A percentile compares a stretch with the other conserved stretches of the same genome.
Evolutionary conservation across 2,888 invertebrate genomes (phyloP).

Genomic region (Baronia brevicornis): DNA sequence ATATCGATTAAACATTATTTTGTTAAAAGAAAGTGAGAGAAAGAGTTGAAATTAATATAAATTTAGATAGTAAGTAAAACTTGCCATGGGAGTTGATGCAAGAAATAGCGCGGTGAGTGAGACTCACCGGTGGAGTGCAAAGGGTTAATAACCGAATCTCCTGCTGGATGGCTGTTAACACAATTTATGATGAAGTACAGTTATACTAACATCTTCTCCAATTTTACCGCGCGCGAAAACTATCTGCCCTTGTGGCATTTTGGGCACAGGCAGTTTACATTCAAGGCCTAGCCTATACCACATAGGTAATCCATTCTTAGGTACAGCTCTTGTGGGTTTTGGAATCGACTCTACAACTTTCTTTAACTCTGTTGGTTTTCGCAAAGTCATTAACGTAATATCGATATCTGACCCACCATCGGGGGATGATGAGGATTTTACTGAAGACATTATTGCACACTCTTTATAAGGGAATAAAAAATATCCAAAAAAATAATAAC

Average conservation of each 20-base stretch:
- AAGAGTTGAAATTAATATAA: no score
- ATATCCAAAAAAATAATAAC: no score
- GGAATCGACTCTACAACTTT: constrained; percentile 65
- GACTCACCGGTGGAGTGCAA: neutral
- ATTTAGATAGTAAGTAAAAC: no score
- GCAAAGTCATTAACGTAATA: constrained; percentile 52
- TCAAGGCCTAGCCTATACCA: constrained; percentile 73
- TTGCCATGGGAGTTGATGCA: no score
- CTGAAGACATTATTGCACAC: constrained; percentile 38
- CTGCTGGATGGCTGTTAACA: neutral
- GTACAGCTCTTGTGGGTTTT: constrained; percentile 59
- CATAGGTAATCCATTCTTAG: constrained; percentile 65
- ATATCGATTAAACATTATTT: no score
- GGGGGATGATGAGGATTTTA: constrained; percentile 27
- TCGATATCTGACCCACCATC: constrained; percentile 45
- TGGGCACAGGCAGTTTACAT: constrained; percentile 69
- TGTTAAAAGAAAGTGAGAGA: no score
- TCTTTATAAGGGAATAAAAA: constrained; percentile 17
- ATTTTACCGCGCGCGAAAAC: constrained; percentile 69
- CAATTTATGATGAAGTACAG: neutral
- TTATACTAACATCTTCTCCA: constrained; percentile 63
- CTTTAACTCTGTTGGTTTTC: constrained; percentile 63
- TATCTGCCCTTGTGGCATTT: constrained; percentile 65
- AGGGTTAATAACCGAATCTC: neutral
- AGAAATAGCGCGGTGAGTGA: no score